phyloP scores from a whole-genome alignment of 37 sponge, comb jelly and placozoan genomes.

The Geodia barretti region DNA sequence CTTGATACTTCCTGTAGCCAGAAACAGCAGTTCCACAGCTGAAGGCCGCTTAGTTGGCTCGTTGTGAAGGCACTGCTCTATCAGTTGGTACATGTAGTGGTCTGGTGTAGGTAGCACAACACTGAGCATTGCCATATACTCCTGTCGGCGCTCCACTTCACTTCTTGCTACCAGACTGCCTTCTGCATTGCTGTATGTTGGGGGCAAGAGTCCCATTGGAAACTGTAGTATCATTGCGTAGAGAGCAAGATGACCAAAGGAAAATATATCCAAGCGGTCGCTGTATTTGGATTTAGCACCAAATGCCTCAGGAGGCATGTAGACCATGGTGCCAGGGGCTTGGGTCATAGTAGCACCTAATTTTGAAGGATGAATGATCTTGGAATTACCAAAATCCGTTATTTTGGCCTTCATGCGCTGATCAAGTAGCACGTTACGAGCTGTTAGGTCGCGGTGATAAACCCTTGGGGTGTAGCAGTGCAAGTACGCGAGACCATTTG shows the following conservation, averaged over 20 bases:
- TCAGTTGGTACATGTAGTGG: background rate
- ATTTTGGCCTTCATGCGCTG: conserved; percentile 34
- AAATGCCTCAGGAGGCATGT: conserved; percentile 37
- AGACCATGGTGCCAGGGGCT: conserved; percentile 7
- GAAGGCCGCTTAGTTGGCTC: background rate
- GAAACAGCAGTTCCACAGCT: background rate
- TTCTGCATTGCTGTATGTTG: conserved; percentile 7
- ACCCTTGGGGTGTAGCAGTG: conserved; percentile 26
- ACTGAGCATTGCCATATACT: conserved; percentile 7
- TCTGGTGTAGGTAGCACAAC: background rate
- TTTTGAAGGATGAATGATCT: background rate
- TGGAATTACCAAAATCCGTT: conserved; percentile 45
- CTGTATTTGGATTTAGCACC: background rate
- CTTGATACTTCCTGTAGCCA: too few relatives aligned
- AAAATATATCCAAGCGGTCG: conserved; percentile 13
- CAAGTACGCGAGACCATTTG: conserved; percentile 38
- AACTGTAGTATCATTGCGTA: background rate
- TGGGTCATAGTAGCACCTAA: conserved; percentile 2
- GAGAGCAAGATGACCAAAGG: conserved; percentile 28
- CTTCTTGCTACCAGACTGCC: background rate
- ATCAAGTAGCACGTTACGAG: conserved; percentile 37
- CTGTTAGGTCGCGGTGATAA: conserved; percentile 39
- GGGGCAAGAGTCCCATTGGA: conserved; percentile 3
- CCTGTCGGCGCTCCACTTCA: conserved; percentile 22
- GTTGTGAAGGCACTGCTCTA: conserved; percentile 11